Base-by-base conservation (phyloP, 2,888 invertebrate genomes). In the Atethmia centrago region DNA sequence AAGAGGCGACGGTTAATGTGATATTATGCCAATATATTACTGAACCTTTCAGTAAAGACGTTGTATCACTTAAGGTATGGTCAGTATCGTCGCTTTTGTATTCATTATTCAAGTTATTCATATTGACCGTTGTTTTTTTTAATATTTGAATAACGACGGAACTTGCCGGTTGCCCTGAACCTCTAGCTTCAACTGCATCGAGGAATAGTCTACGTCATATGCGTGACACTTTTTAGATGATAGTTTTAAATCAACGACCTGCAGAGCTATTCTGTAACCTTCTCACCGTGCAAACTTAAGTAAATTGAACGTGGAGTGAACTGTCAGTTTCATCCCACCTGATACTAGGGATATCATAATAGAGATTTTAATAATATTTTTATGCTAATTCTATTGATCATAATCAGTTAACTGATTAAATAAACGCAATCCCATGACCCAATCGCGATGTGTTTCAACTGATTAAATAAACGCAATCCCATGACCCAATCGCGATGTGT, bases 81-180 rank as follows among this genome's bases (percentile, higher is more conserved):
- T 71, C 79, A 74, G 74, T 58, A 10, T 71, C 56, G n/a, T 21
- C n/a, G 12, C 12, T 56, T 71, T 74, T 12, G 12, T 71, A 79
- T 56, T 71, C 55, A 74, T 74, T 74, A 74, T 74, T 74, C 56
- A 42, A 74, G 71, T 71, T 79, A 71, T 79, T 79, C 80, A 79
- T 19, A 28, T 31, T 25, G 28, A 55, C 79, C 79, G 31, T 56
- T 42, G 71, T 53, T 42, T 42, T 78, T n/a, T 16, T 71, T 19
- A 42, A 71, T 74, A 49, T 49, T 49, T 79, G 72, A 79, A 79
- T 79, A 79, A 36, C 49, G n/a, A 31, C 0, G n/a, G 28, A 40
- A 28, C n/a, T 25, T 28, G 45, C 14, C 8, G 8, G 28, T 55
- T 28, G n/a, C n/a, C 40, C 73, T 70, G 73, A 55, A 73, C 53